phyloP scores from a whole-genome alignment of 1,140 invertebrate species.

The Cotesia chilonis region DNA sequence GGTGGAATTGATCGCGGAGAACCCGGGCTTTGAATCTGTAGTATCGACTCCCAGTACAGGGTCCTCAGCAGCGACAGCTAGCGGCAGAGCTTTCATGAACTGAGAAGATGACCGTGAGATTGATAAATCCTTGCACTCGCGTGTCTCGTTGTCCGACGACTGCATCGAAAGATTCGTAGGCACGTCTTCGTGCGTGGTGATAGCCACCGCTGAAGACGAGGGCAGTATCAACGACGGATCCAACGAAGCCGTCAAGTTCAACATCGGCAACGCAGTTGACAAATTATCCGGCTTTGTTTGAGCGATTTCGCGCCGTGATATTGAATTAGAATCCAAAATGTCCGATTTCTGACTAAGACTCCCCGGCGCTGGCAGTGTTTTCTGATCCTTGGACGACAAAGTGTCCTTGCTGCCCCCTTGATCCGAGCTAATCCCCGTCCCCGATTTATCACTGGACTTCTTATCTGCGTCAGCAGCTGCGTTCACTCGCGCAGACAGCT shows the following conservation, averaged over 20 bases:
- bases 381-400: constrained; percentile 44
- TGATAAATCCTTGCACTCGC: constrained; percentile 44
- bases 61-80: neutral
- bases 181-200: constrained; percentile 48
- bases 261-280: constrained; percentile 41
- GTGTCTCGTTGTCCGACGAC: constrained; percentile 48
- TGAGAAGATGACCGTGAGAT: constrained; percentile 28
- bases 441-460: constrained; percentile 45
- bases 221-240: constrained; percentile 44
- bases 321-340: constrained; percentile 40
- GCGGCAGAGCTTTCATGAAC: constrained; percentile 24
- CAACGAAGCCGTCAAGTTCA: constrained; percentile 43
- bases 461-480: constrained; percentile 50
- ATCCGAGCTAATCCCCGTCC: constrained; percentile 21
- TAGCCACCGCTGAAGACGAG: constrained; percentile 15
- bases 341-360: constrained; percentile 38
- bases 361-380: constrained; percentile 38
- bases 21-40: neutral
- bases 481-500: constrained; percentile 72
- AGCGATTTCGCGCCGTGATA: constrained; percentile 40
- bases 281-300: constrained; percentile 50
- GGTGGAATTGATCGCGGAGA: constrained; percentile 34
- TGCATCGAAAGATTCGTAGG: constrained; percentile 63
- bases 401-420: constrained; percentile 41
- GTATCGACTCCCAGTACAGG: constrained; percentile 22